Evolutionary conservation across 2,888 invertebrate species (phyloP).

Genomic region (Nymphalis polychloros): DNA sequence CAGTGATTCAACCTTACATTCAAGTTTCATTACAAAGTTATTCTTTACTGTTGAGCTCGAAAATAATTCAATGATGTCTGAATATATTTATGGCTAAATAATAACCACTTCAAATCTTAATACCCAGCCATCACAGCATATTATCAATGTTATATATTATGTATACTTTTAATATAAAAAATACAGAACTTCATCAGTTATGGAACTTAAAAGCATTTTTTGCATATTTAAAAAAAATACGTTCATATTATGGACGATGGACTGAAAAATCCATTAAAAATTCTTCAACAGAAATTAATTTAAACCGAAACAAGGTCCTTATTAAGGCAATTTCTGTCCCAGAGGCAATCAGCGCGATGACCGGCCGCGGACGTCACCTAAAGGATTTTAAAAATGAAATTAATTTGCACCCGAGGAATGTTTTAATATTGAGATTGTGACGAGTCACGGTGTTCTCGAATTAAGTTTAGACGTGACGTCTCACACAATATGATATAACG

Average conservation of each 20-base stretch:
- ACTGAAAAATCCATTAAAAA: slow-evolving; percentile 8
- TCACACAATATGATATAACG: slow-evolving; percentile 8
- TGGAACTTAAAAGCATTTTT: no score
- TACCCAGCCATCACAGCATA: no score
- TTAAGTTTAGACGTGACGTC: slow-evolving; percentile 3
- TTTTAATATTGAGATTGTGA: slow-evolving; percentile 50
- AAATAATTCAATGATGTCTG: no score
- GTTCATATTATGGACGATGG: neutral
- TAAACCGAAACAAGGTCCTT: slow-evolving; percentile 6
- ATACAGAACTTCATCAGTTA: no score
- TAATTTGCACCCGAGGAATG: slow-evolving; percentile 48
- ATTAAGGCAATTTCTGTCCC: slow-evolving; percentile 25
- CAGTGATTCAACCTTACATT: no score
- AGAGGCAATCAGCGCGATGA: slow-evolving; percentile 27
- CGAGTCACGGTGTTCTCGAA: slow-evolving; percentile 45
- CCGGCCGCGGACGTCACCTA: slow-evolving; percentile 20
- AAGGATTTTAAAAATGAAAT: slow-evolving; percentile 52
- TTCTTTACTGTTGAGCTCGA: no score
- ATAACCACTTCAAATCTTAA: no score
- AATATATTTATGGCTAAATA: no score
- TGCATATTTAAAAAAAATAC: neutral
- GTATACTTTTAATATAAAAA: no score
- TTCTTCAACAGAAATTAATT: slow-evolving; percentile 21
- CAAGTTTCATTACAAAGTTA: no score
- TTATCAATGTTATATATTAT: no score